Evolutionary conservation across 30 jellyfish, hydroid and myxozoan genomes (phyloP), one percentile per base, ranked within the genome.

Genomic region (Aurelia aurita): DNA sequence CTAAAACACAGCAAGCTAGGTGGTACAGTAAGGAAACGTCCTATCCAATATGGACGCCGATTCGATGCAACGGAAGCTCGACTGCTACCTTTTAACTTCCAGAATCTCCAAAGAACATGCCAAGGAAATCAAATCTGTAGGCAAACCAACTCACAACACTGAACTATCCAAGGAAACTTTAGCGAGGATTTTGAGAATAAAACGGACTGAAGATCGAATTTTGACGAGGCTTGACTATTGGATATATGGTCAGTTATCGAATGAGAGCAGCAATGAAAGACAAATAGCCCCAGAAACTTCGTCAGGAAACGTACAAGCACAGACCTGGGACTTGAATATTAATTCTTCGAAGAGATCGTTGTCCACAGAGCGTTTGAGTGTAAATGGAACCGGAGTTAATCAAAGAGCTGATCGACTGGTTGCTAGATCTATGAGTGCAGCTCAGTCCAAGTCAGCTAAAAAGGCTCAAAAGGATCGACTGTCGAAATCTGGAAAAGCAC

Each of bases 161-260:
- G 74, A 54, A 13, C 53, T 83, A 11, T 58, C 63, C 27, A 58
- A 69, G 45, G 86, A 45, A 60, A 83, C 84, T 28, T 43, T 83
- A 31, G 93, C 80, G 13, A 10, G 31, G 0, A 70, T 83, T 10
- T 45, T 72, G 80, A 66, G 28, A n/a, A 58, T 69, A 34, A 83
- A 68, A 49, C 80, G 86, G 22, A 27, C 79, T 4, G 93, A 83
- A 26, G 93, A 83, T 18, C 28, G 93, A 59, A 28, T 83, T 9
- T 44, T 60, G 80, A 71, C 77, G 12, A 70, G 93, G 54, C 66
- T 83, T 12, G 93, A 83, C 51, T 83, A 83, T 31, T 83, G 93
- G 93, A 83, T 83, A 6, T 45, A 69, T 44, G 87, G 93, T 16
- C 79, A 83, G n/a, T 27, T 35, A 27, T 28, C 67, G 45, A 62